These are phyloP conservation scores for Xiphophorus maculatus DNA, from an alignment of 2,113 vertebrate genomes.

Conservation along the genomic window DNA sequence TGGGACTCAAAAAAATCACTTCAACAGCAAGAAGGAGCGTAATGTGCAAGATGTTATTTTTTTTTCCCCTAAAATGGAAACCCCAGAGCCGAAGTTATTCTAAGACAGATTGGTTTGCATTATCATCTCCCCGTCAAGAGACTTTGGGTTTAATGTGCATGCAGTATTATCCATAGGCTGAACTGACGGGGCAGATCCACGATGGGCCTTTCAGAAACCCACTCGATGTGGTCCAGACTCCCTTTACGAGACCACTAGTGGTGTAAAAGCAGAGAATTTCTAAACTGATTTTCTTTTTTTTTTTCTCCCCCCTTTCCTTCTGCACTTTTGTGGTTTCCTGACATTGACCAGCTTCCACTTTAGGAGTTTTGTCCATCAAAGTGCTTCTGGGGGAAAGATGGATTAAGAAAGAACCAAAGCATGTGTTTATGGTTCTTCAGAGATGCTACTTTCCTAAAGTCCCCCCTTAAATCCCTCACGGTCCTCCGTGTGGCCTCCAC, in stretches of 20 bases:
- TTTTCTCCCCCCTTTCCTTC: conserved; percentile 22
- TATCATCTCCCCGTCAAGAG: conserved; percentile 48
- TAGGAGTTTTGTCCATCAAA: conserved; percentile 57
- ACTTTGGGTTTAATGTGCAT: conserved; percentile 36
- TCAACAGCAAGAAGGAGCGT: conserved; percentile 48
- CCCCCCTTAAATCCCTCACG: conserved; percentile 86
- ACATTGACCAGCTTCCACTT: conserved; percentile 70
- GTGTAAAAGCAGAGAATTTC: conserved; percentile 58
- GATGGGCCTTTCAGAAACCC: conserved; percentile 38
- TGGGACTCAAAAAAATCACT: conserved; percentile 45
- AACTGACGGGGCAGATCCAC: conserved; percentile 24
- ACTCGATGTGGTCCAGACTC: conserved; percentile 62
- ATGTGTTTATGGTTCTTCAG: conserved; percentile 74
- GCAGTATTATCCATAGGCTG: conserved; percentile 34
- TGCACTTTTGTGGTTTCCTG: conserved; percentile 75
- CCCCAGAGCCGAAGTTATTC: conserved; percentile 40
- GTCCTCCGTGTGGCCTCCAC: conserved; percentile 54
- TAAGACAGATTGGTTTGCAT: conserved; percentile 53
- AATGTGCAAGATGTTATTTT: conserved; percentile 24
- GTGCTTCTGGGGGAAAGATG: conserved; percentile 56
- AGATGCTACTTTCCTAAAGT: conserved; percentile 87
- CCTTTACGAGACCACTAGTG: conserved; percentile 52
- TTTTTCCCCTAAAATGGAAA: conserved; percentile 55
- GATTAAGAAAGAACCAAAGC: conserved; percentile 68
- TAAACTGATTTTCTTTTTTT: conserved; percentile 39